Base-by-base conservation (phyloP, 2,113 vertebrate species). In the Hippocampus abdominalis region DNA sequence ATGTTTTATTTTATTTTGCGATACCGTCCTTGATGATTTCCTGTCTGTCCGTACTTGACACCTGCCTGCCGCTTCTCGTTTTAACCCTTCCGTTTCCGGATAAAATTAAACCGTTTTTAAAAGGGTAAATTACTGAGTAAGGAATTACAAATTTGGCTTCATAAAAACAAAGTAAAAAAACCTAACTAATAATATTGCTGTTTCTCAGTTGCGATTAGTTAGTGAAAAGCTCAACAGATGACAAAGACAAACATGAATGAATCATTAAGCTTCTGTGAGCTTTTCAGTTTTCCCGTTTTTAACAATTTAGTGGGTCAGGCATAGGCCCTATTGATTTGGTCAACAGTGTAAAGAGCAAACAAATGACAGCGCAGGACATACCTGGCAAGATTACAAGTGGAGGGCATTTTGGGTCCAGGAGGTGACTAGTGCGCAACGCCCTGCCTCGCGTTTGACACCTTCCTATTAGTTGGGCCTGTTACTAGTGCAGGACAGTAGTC, bases 31-130 rank as follows among this genome's bases (percentile, higher is more conserved):
- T 51, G 8, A 27, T 3, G 8, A 18, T 15, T 64, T 64, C 21
- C 39, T 25, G 63, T 49, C 9, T 18, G 1, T 51, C 8, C 48
- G 25, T 51, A 18, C 44, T 44, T 46, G 25, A 64, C 27, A 0
- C 2, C 5, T 74, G 56, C 54, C 66, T 8, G 11, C 1, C 3
- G 6, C 8, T 11, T 75, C 72, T 54, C 32, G 20, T 40, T 76
- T 89, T 90, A 91, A 89, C 86, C 66, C 85, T 72, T 68, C 46
- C 27, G 36, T 36, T 60, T 12, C 75, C 16, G 20, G 2, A n/a
- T 51, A n/a, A 3, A n/a, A 21, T 16, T 21, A n/a, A 51, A 51
- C 7, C 49, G 3, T 1, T 16, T 16, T 49, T 16, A 49, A 49
- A 16, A 49, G 46, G 1, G 46, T 7, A 49, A 49, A 20, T 49